Evolutionary conservation across 2,888 invertebrate species (phyloP).

Genomic region (Thelaira solivaga): DNA sequence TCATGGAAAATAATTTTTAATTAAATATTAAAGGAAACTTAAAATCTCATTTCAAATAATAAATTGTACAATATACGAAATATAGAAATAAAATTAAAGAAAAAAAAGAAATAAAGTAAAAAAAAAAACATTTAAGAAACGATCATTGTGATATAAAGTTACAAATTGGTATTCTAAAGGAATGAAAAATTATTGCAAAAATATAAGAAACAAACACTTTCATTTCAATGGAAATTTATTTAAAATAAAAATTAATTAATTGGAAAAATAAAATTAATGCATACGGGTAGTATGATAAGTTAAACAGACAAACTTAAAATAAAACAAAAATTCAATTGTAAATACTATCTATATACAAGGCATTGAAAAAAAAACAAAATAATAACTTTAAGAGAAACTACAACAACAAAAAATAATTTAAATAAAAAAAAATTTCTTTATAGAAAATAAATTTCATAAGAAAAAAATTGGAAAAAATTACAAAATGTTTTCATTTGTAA

Average conservation of each 20-base stretch:
- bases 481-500: too few species aligned
- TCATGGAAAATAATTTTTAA: not conserved
- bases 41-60: not conserved
- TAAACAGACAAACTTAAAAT: slow-evolving; percentile 11
- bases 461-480: too few species aligned
- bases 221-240: slow-evolving; percentile 6
- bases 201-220: not conserved
- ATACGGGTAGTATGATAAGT: slow-evolving; percentile 43
- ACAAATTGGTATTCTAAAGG: slow-evolving; percentile 59
- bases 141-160: slow-evolving; percentile 64
- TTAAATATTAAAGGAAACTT: too few species aligned
- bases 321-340: slow-evolving; percentile 16
- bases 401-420: too few species aligned
- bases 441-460: too few species aligned
- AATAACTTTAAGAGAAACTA: too few species aligned
- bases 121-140: slow-evolving; percentile 57
- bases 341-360: not conserved
- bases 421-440: too few species aligned
- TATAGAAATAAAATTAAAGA: not conserved
- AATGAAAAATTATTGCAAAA: slow-evolving; percentile 39
- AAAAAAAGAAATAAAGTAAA: not conserved
- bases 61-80: not conserved
- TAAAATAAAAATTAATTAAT: slow-evolving; percentile 24
- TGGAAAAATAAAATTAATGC: slow-evolving; percentile 25
- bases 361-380: not conserved